Percentiles rank a stretch among this genome's conserved stretches.
These are phyloP conservation scores for Hirtodrosophila trivittata DNA, from an alignment of 2,888 invertebrate species.

Conservation along the genomic window DNA sequence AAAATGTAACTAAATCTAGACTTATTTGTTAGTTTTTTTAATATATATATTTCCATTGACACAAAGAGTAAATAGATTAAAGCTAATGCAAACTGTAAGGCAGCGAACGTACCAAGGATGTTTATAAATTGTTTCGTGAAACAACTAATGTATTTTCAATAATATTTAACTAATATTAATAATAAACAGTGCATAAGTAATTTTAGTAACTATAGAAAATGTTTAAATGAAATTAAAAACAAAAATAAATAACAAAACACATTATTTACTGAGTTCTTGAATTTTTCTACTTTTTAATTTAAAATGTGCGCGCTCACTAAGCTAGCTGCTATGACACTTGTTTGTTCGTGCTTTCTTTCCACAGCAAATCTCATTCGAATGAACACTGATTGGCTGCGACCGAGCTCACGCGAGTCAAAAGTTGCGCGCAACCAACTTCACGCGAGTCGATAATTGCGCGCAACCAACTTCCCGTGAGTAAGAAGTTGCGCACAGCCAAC, in stretches of 20 bases:
- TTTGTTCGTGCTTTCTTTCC: not conserved
- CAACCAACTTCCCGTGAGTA: constrained; percentile 28
- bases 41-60: constrained; percentile 65
- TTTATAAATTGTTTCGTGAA: constrained; percentile 80
- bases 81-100: constrained; percentile 56
- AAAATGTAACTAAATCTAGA: constrained; percentile 79
- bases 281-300: constrained; percentile 9
- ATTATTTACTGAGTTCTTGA: constrained; percentile 11
- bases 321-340: not conserved
- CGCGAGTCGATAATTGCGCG: not conserved
- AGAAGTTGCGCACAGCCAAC: constrained; percentile 28
- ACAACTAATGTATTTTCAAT: constrained; percentile 80
- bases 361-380: constrained; percentile 15
- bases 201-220: constrained; percentile 83
- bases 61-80: constrained; percentile 57
- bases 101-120: constrained; percentile 80
- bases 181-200: constrained; percentile 80
- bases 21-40: constrained; percentile 79
- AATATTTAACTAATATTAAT: constrained; percentile 80
- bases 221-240: constrained; percentile 82
- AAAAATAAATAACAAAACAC: constrained; percentile 74
- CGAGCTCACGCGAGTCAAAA: too few species aligned
- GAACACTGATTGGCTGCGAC: too few species aligned
- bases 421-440: constrained; percentile 5
- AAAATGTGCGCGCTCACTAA: constrained; percentile 1